phyloP scores from a whole-genome alignment of 2,797 vertebrate genomes.

The Bucorvus abyssinicus region DNA sequence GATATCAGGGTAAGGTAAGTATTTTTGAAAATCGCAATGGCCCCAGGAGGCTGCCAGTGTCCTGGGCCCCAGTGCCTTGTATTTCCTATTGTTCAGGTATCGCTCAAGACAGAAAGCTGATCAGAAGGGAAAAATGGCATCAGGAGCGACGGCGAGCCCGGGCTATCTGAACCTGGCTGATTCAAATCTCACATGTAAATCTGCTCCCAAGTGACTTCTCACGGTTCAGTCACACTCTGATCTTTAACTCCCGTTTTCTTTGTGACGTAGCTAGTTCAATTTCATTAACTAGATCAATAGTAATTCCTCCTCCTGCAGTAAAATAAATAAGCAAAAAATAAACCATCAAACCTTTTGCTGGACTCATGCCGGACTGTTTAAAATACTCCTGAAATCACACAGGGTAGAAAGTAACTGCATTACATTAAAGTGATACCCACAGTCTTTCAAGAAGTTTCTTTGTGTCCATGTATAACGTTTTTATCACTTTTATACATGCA shows the following conservation, averaged over 20 bases:
- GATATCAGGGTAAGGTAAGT: not conserved
- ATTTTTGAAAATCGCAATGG: not conserved
- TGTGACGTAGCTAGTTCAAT: constrained; percentile 53
- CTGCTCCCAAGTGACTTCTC: constrained; percentile 44
- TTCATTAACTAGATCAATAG: constrained; percentile 54
- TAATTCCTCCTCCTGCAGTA: not conserved
- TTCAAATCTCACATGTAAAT: constrained; percentile 12
- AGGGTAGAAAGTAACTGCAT: constrained; percentile 19
- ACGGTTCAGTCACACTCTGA: constrained; percentile 59
- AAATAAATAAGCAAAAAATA: constrained; percentile 37
- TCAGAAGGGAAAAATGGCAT: not conserved
- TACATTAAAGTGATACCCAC: not conserved
- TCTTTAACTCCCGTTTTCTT: constrained; percentile 46
- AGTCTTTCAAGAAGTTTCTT: constrained; percentile 9
- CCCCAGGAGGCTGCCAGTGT: not conserved
- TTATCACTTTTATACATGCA: not conserved
- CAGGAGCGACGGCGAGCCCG: not conserved
- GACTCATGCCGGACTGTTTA: constrained; percentile 31
- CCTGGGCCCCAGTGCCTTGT: not conserved
- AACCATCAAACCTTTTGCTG: not conserved
- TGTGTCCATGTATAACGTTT: not conserved
- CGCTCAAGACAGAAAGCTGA: not conserved
- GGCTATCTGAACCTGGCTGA: not conserved
- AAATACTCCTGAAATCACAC: constrained; percentile 29
- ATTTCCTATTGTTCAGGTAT: not conserved